A percentile compares a stretch with the other conserved stretches of the same genome.
phyloP scores from a whole-genome alignment of 2,797 vertebrate species.

The Crossoptilon crossoptilon region DNA sequence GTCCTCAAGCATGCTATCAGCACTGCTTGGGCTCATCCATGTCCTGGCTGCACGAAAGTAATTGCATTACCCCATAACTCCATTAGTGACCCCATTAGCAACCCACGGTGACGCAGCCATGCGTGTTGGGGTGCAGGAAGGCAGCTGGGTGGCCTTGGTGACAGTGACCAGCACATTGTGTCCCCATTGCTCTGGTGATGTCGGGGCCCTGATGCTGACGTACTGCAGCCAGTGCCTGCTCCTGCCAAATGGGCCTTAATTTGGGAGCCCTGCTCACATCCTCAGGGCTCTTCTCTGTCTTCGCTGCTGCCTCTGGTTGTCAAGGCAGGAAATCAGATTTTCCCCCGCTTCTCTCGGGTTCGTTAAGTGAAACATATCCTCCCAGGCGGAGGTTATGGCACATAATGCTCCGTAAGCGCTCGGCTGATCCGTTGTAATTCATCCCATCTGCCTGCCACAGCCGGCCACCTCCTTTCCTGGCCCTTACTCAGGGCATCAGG shows the following conservation, averaged over 20 bases:
- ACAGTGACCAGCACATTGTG: background rate
- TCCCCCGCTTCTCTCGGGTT: background rate
- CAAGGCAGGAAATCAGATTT: conserved; percentile 59
- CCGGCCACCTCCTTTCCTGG: background rate
- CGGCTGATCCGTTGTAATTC: conserved; percentile 33
- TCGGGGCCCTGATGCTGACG: rapidly evolving
- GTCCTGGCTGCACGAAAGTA: background rate
- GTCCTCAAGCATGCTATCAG: rapidly evolving
- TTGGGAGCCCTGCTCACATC: background rate
- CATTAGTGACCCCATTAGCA: rapidly evolving
- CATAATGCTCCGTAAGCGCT: conserved; percentile 13
- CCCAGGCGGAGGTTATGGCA: background rate
- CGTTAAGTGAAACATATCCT: background rate
- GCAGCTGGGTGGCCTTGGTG: background rate
- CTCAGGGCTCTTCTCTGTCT: rapidly evolving
- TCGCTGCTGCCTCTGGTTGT: background rate
- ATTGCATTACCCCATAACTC: background rate
- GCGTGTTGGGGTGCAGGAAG: background rate
- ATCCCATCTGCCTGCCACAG: conserved; percentile 45
- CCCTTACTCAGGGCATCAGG: background rate
- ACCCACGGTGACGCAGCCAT: background rate
- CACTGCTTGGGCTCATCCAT: background rate
- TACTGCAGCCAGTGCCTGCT: background rate
- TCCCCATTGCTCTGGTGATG: background rate
- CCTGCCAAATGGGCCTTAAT: conserved; percentile 4